Conservation (phyloP, 1,140 invertebrate genomes). For the Metopolophium dirhodum region DNA sequence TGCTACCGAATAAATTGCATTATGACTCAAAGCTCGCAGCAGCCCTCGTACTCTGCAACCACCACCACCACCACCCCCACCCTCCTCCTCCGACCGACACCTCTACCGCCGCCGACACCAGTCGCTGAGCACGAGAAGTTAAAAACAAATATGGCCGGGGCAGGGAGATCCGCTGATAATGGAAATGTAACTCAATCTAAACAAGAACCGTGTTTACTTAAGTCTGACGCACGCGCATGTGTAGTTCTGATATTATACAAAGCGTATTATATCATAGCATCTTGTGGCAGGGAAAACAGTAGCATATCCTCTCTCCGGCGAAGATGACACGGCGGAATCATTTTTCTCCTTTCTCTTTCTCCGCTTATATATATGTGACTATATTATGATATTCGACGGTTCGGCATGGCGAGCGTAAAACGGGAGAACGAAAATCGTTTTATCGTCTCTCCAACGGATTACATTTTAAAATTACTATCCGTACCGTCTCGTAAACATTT, state of each 20-base stretch:
- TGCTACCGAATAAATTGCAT: not conserved
- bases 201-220: constrained; percentile 38
- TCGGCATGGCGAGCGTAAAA: not conserved
- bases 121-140: not conserved
- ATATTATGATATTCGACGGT: not conserved
- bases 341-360: not conserved
- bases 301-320: not conserved
- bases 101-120: not conserved
- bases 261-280: not conserved
- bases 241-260: constrained; percentile 1
- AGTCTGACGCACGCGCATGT: not conserved
- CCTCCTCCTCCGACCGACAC: not conserved
- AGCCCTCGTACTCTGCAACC: not conserved
- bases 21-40: not conserved
- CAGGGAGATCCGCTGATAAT: constrained; percentile 20
- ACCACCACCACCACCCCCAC: not conserved
- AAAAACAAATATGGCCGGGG: not conserved
- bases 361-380: too few relatives aligned
- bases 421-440: not conserved
- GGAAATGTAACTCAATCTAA: constrained; percentile 47
- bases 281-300: not conserved
- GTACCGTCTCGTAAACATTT: not conserved
- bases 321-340: not conserved
- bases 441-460: not conserved
- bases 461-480: not conserved